A percentile compares a stretch with the other conserved stretches of the same genome.
These are phyloP conservation scores for Hyperoplus immaculatus DNA, from an alignment of 2,797 vertebrate species.

Conservation along the genomic window DNA sequence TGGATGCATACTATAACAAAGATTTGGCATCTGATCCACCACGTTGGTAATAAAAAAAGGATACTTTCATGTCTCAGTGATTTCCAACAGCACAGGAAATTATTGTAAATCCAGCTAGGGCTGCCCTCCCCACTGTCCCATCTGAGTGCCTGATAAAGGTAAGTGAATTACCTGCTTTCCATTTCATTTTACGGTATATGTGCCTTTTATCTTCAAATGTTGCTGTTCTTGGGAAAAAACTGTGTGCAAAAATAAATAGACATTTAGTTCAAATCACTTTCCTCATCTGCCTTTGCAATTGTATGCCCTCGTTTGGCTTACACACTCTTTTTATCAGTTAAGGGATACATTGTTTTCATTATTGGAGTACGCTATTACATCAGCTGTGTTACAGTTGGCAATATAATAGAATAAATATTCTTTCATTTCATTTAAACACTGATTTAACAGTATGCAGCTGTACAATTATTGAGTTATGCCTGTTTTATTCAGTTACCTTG, in stretches of 20 bases:
- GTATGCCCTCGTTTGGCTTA: background rate
- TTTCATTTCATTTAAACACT: background rate
- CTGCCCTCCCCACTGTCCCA: background rate
- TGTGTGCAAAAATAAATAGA: background rate
- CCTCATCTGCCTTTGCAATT: background rate
- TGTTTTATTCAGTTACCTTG: background rate
- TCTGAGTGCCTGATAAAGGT: background rate
- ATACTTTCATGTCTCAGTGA: constrained; percentile 28
- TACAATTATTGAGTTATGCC: background rate
- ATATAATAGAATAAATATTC: background rate
- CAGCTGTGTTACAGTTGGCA: background rate
- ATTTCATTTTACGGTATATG: background rate
- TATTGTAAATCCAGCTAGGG: constrained; percentile 29
- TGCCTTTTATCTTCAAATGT: background rate
- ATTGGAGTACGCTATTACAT: background rate
- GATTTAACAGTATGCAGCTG: background rate
- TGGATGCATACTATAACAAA: background rate
- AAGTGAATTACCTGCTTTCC: background rate
- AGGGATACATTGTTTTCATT: background rate
- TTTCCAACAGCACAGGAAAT: constrained; percentile 22
- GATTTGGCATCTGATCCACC: constrained; percentile 14
- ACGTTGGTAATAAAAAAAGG: constrained; percentile 5
- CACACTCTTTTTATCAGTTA: too few species aligned
- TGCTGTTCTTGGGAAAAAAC: background rate
- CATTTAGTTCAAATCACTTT: constrained; percentile 6